Evolutionary conservation across 2,888 invertebrate species (phyloP).

Genomic region (Panzeria rudis): DNA sequence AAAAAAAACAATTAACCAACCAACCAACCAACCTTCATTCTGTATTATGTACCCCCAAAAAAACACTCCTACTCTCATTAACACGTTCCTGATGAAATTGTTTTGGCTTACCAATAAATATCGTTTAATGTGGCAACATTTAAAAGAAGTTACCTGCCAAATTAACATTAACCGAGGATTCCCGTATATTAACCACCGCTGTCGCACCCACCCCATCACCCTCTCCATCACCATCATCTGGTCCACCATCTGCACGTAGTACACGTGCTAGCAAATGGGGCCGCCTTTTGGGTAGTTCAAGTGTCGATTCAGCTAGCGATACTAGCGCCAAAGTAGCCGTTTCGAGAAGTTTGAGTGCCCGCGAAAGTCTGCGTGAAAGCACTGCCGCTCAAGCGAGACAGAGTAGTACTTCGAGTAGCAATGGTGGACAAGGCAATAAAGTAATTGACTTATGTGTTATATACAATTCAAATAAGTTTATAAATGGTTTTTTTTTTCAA

Average conservation of each 20-base stretch:
- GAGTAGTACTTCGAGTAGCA: constrained; percentile 84
- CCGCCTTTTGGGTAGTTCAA: constrained; percentile 90
- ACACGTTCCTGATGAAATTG: constrained; percentile 24
- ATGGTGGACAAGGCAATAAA: constrained; percentile 84
- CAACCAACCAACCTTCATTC: neutral
- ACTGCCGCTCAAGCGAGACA: constrained; percentile 84
- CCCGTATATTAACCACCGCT: constrained; percentile 82
- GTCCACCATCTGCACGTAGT: constrained; percentile 85
- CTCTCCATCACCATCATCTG: constrained; percentile 84
- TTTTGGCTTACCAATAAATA: constrained; percentile 8
- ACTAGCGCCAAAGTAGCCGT: constrained; percentile 85
- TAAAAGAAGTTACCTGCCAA: constrained; percentile 84
- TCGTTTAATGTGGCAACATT: constrained; percentile 71
- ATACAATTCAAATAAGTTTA: constrained; percentile 1
- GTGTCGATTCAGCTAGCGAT: constrained; percentile 90
- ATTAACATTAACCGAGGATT: constrained; percentile 84
- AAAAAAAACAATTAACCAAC: neutral
- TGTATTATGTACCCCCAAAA: constrained; percentile 14
- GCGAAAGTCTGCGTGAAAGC: constrained; percentile 84
- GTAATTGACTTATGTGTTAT: constrained; percentile 78
- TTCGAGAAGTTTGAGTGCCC: constrained; percentile 86
- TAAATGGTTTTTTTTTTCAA: neutral
- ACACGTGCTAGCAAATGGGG: constrained; percentile 90
- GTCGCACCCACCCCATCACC: constrained; percentile 83
- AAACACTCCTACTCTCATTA: constrained; percentile 5